These are phyloP conservation scores for Hyphantria cunea DNA, from an alignment of 1,140 invertebrate genomes.

Conservation along the genomic window DNA sequence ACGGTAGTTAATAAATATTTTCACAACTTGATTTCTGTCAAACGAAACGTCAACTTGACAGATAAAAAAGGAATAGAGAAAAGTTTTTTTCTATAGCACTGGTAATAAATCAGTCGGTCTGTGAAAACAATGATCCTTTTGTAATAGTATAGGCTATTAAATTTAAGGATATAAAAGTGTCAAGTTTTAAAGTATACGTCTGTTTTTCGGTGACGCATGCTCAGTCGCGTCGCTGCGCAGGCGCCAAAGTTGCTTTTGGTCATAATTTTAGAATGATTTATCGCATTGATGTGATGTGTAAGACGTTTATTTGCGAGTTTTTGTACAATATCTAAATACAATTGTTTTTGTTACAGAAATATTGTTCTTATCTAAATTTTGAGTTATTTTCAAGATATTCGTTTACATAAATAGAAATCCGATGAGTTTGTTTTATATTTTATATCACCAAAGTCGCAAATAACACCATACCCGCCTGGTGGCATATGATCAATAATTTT, in stretches of 20 bases:
- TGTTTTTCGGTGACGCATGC: constrained; percentile 30
- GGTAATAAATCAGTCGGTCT: constrained; percentile 63
- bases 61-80: constrained; percentile 15
- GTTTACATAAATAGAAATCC: no score
- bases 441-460: no score
- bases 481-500: no score
- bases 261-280: constrained; percentile 70
- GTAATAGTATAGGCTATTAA: constrained; percentile 76
- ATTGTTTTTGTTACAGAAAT: not conserved
- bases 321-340: constrained; percentile 21
- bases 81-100: constrained; percentile 26
- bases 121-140: constrained; percentile 73
- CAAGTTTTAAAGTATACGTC: constrained; percentile 32
- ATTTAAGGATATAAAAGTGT: constrained; percentile 64
- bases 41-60: constrained; percentile 27
- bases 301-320: constrained; percentile 27
- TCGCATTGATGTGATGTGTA: constrained; percentile 18
- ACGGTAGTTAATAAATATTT: constrained; percentile 72
- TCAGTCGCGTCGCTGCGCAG: constrained; percentile 21
- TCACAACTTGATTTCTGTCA: constrained; percentile 49
- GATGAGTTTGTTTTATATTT: no score
- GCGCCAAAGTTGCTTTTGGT: constrained; percentile 47
- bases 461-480: no score
- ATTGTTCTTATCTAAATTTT: no score
- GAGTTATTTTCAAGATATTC: no score